Base-by-base conservation (phyloP, 1,140 invertebrate species). In the Drosophila equinoxialis region DNA sequence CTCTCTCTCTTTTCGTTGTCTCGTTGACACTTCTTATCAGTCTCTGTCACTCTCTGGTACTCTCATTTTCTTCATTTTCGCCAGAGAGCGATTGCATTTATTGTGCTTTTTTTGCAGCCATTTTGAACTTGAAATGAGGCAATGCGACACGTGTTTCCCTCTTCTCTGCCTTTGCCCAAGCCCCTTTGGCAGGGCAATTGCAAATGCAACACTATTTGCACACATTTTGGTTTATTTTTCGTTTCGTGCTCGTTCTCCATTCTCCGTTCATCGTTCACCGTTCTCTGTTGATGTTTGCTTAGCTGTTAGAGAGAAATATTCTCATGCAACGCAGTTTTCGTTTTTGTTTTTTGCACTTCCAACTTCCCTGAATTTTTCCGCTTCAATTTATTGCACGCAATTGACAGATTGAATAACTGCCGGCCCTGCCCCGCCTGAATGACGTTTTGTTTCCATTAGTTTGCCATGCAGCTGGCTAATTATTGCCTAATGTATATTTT, bases 401-500 rank as follows among this genome's bases (percentile, higher is more conserved):
- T 68, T 70, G 66, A 23, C 6, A 63, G 39, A 59, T 57, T 62
- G 71, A 79, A 45, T 61, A 65, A 58, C 39, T 55, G 35, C 3
- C 45, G 1, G 20, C 17, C 20, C 8, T 3, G 7, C 45, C 45
- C 45, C 8, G 45, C 17, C 17, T 51, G 51, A 68, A 14, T 70
- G 75, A 65, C 67, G 71, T 71, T 75, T 70, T 63, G 69, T 13
- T 23, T 68, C 62, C 66, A 75, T 59, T 65, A 71, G 61, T 63
- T 70, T 33, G 7, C 64, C 17, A 55, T 51, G 64, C 81, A 81
- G 74, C 77, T 84, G 81, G 68, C 78, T 67, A 85, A 85, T 81
- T 85, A 77, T 81, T 71, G 51, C 55, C 14, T 69, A 71, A 65
- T 55, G 35, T 83, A 72, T 72, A 51, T 59, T 79, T 70, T 66